Percentiles rank a stretch among this genome's conserved stretches.
phyloP scores from a whole-genome alignment of 2,113 vertebrate species.

The Dasypus novemcinctus region DNA sequence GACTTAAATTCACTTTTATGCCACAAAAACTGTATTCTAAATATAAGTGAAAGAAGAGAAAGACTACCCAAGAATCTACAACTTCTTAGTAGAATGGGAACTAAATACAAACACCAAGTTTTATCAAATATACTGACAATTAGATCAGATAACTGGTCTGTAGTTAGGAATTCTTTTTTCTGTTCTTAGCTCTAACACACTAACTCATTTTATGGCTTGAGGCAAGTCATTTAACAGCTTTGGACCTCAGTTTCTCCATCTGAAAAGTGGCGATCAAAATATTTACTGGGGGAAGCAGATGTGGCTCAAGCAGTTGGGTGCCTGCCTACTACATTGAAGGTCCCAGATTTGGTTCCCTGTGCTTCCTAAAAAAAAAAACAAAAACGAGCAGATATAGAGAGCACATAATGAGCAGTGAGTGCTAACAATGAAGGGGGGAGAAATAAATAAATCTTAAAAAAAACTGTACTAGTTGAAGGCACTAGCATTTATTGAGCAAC shows the following conservation, averaged over 20 bases:
- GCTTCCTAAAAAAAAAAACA: too few species aligned
- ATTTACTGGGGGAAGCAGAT: not conserved
- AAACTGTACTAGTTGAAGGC: conserved; percentile 45
- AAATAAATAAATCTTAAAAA: too few species aligned
- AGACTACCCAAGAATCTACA: not conserved
- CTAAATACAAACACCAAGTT: not conserved
- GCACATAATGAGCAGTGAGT: too few species aligned
- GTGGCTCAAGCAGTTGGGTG: too few species aligned
- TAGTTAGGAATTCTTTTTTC: conserved; percentile 3
- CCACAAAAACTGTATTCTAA: conserved; percentile 23
- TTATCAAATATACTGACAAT: conserved; percentile 1
- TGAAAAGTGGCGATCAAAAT: conserved; percentile 57
- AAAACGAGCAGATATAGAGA: too few species aligned
- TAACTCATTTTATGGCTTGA: conserved; percentile 48
- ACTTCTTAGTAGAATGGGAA: conserved; percentile 12
- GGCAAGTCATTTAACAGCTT: conserved; percentile 43
- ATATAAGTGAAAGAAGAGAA: conserved; percentile 19
- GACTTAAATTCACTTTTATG: not conserved
- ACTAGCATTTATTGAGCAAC: conserved; percentile 60
- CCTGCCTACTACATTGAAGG: too few species aligned
- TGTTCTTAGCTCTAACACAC: conserved; percentile 45
- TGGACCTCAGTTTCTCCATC: conserved; percentile 57
- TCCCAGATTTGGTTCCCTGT: too few species aligned
- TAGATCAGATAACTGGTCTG: conserved; percentile 26
- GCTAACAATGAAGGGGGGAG: too few species aligned